Evolutionary conservation across 2,888 invertebrate genomes (phyloP), one percentile per base, ranked within the genome.

Genomic region (Dioctria rufipes): DNA sequence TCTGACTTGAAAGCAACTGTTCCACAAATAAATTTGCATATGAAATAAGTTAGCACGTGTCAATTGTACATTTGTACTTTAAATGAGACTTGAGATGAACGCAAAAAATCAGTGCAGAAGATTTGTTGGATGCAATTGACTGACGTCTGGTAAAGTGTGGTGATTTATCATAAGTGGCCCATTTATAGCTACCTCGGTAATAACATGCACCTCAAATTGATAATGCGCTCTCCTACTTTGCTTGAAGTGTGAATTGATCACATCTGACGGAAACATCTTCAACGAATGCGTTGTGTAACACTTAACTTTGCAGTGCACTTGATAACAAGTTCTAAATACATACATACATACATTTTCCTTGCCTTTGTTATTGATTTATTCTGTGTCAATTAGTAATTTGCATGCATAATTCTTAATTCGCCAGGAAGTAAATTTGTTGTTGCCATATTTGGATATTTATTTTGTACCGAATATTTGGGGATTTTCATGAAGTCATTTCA

Each of bases 1-100:
- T 81, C 71, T 78, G 80, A 80, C 82, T 80, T 61, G 73, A 80
- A 82, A 82, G 79, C 58, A 79, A 66, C 40, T 61, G 82, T 82
- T 80, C 82, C 79, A 80, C 69, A 79, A 79, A 80, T 80, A 82
- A 82, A 82, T 82, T 79, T 80, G 49, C 79, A 82, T 79, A 81
- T 43, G 49, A 80, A 69, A 67, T 80, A 69, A 43, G 49, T 65
- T 79, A 82, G 82, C 82, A 82, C 82, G 82, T 82, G 82, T 79
- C 80, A 82, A 82, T 82, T 80, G 79, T 42, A 61, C 66, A 39
- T n/a, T 4, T 42, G 54, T 65, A 13, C 65, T 39, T 78, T 8
- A 46, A 46, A 46, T 46, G 5, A 46, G 67, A 9, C 54, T 39
- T 25, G 25, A 25, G 25, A 25, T 25, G 25, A 25, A 25, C 25